Conservation (phyloP, 2,797 vertebrate genomes). For the Cuculus canorus region DNA sequence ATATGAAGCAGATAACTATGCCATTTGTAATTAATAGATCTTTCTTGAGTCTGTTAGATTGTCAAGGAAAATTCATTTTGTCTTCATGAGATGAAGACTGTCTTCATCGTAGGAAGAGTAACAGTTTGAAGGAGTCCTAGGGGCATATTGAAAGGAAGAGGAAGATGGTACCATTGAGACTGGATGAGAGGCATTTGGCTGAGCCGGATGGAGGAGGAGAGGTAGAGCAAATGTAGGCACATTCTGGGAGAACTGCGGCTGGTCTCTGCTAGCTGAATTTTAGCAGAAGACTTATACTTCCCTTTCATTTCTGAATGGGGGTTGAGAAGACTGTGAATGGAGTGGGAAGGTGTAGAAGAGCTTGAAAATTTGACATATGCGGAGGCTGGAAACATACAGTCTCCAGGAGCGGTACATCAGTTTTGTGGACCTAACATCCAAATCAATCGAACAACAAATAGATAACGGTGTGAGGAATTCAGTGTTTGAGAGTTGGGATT, state of each 20-base stretch:
- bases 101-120: not conserved
- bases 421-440: not conserved
- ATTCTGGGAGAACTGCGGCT: accelerated
- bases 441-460: not conserved
- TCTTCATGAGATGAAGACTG: not conserved
- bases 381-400: not conserved
- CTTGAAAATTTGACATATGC: not conserved
- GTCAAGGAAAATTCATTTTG: not conserved
- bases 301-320: not conserved
- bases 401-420: not conserved
- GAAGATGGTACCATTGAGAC: not conserved
- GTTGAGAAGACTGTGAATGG: not conserved
- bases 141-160: not conserved
- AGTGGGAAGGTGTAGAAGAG: constrained; percentile 22
- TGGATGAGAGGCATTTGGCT: not conserved
- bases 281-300: not conserved
- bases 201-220: not conserved
- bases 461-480: not conserved
- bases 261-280: not conserved
- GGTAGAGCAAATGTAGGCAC: not conserved
- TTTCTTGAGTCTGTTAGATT: not conserved
- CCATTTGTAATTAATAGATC: not conserved
- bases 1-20: not conserved
- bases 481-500: not conserved
- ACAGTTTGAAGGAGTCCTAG: not conserved